A percentile compares a stretch with the other conserved stretches of the same genome.
phyloP scores from a whole-genome alignment of 2,113 vertebrate genomes.

The Mastomys coucha region DNA sequence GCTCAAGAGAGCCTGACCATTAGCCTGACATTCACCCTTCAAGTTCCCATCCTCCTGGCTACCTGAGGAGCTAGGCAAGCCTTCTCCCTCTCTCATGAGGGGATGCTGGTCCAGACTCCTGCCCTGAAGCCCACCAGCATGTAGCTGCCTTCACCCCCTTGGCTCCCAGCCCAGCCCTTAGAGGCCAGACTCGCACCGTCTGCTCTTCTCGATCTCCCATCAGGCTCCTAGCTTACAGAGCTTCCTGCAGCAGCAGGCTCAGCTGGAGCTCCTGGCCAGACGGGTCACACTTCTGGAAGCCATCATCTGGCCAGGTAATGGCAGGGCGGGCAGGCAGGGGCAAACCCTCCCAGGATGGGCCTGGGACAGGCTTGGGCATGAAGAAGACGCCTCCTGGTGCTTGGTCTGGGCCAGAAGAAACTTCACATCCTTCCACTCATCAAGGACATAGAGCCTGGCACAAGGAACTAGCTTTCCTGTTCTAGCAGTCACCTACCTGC shows the following conservation, averaged over 20 bases:
- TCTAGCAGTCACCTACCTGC: neutral
- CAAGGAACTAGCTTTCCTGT: neutral
- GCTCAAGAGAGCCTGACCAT: neutral
- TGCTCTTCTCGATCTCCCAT: constrained; percentile 94
- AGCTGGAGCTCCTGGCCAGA: constrained; percentile 99
- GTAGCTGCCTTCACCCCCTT: neutral
- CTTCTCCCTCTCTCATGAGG: neutral
- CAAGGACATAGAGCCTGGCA: neutral
- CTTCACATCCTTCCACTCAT: neutral
- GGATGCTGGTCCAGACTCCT: neutral
- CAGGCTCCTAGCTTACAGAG: constrained; percentile 99
- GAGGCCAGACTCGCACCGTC: constrained; percentile 87
- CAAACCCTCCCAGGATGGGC: constrained; percentile 56
- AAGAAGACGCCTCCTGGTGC: neutral
- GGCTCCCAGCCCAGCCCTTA: neutral
- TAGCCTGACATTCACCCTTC: neutral
- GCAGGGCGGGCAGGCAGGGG: constrained; percentile 77
- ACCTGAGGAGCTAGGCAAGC: constrained; percentile 23
- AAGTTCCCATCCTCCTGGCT: neutral
- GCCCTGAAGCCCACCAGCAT: neutral
- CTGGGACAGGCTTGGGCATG: constrained; percentile 63
- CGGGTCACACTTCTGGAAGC: constrained; percentile 99
- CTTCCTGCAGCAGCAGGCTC: constrained; percentile 97
- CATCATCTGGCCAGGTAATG: constrained; percentile 99
- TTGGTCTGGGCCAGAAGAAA: neutral